A percentile compares a stretch with the other conserved stretches of the same genome.
Conservation (phyloP, 1,140 invertebrate genomes). For the Cyclina sinensis region DNA sequence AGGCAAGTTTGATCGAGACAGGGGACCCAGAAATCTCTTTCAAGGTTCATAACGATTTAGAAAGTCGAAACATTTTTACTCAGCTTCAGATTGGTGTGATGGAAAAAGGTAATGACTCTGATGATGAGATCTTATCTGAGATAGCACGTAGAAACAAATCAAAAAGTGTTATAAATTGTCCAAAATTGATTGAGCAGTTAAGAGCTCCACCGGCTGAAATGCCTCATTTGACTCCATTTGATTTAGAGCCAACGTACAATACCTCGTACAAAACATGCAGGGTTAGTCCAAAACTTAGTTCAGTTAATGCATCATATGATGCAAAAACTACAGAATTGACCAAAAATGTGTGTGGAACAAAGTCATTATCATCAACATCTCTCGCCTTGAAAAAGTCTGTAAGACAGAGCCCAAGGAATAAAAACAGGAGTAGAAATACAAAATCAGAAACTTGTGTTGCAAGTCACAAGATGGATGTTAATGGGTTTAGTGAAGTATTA, state of each 20-base stretch:
- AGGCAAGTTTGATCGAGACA: neutral
- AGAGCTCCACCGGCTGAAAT: conserved; percentile 17
- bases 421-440: neutral
- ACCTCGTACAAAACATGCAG: conserved; percentile 35
- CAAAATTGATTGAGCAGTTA: conserved; percentile 6
- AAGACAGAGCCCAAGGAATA: conserved; percentile 47
- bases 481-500: neutral
- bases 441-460: neutral
- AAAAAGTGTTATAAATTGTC: conserved; percentile 35
- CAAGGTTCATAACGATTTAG: conserved; percentile 3
- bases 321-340: neutral
- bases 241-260: conserved; percentile 36
- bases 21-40: conserved; percentile 62
- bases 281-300: conserved; percentile 54
- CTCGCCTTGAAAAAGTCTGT: neutral
- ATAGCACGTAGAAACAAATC: conserved; percentile 30
- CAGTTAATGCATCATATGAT: conserved; percentile 14
- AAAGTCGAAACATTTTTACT: conserved; percentile 59
- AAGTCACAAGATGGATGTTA: neutral
- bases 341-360: conserved; percentile 8
- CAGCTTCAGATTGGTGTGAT: conserved; percentile 61
- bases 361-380: neutral
- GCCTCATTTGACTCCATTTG: conserved; percentile 60
- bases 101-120: conserved; percentile 30
- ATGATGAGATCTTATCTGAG: conserved; percentile 2